Conservation (phyloP, 2,797 vertebrate species). For the Halcyon chelicuti region DNA sequence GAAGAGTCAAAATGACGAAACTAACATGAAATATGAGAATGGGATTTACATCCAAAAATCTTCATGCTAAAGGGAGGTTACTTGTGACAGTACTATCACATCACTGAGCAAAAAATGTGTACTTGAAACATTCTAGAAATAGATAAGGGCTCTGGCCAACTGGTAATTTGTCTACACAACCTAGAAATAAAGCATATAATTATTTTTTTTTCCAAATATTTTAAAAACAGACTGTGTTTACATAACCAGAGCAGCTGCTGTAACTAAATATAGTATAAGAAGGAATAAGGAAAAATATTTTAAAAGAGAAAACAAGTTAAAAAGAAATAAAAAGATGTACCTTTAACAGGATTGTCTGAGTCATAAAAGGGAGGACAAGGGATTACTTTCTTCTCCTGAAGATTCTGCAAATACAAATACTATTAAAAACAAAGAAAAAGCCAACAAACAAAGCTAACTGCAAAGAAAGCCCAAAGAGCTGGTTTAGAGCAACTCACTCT, state of each 20-base stretch:
- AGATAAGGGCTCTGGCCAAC: not conserved
- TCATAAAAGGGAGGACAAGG: constrained; percentile 93
- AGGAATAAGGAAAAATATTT: not conserved
- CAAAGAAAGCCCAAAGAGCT: not conserved
- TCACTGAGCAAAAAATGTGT: not conserved
- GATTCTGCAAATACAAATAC: constrained; percentile 77
- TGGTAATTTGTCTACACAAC: not conserved
- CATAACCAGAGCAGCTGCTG: not conserved
- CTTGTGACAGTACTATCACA: not conserved
- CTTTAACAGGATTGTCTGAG: constrained; percentile 92
- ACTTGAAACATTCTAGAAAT: not conserved
- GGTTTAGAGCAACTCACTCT: not conserved
- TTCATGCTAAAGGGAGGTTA: not conserved
- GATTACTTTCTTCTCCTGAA: constrained; percentile 95
- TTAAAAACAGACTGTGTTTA: not conserved
- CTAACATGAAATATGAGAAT: not conserved
- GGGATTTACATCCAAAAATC: not conserved
- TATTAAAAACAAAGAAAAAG: not conserved
- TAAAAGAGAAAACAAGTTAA: not conserved
- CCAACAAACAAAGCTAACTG: not conserved
- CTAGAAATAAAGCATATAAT: not conserved
- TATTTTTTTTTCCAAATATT: not conserved
- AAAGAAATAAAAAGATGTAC: constrained; percentile 68
- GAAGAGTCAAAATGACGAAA: not conserved
- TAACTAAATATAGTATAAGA: not conserved